Base-by-base conservation (phyloP, 2,113 vertebrate genomes). In the Cynopterus brachyotis region DNA sequence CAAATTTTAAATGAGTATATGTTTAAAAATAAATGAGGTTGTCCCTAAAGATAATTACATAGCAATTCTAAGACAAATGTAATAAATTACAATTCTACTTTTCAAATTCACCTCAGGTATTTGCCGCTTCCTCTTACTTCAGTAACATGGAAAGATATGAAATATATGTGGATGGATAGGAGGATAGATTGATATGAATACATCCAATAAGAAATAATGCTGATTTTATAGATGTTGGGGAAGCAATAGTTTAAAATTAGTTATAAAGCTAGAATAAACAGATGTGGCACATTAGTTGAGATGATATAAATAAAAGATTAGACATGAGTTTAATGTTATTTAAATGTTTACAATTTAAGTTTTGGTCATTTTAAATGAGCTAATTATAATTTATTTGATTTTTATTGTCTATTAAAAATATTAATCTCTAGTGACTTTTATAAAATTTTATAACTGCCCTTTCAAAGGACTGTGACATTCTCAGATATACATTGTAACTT, bases 381-480 rank as follows among this genome's bases (percentile, higher is more conserved):
- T 79, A 13, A 17, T 62, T 91, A 73, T 19, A 94, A 94, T 78
- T 72, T 81, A 89, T 85, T 50, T 80, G 12, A n/a, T 47, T 96
- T 96, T 91, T 93, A 88, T 82, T 88, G 42, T 9, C 42, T 30
- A 64, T 30, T 32, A 73, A 79, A 93, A 89, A 64, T 28, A 45
- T 11, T 47, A 89, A 80, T 76, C 76, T 90, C 26, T 53, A 85
- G 16, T 62, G 76, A 79, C 15, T 69, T 60, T 26, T 30, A 64
- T 13, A 80, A 50, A 59, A 55, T 75, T 89, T 35, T 35, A 7
- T 37, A 91, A 93, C 40, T 83, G 45, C 30, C 69, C 59, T 92
- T 83, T 94, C 69, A 90, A 89, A 95, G 37, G 45, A 83, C 45
- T 66, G 20, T 86, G 57, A 32, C 55, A 89, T 95, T 93, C 40